Base-by-base conservation (phyloP, 2,797 vertebrate genomes). In the Mionectes olivaceus region DNA sequence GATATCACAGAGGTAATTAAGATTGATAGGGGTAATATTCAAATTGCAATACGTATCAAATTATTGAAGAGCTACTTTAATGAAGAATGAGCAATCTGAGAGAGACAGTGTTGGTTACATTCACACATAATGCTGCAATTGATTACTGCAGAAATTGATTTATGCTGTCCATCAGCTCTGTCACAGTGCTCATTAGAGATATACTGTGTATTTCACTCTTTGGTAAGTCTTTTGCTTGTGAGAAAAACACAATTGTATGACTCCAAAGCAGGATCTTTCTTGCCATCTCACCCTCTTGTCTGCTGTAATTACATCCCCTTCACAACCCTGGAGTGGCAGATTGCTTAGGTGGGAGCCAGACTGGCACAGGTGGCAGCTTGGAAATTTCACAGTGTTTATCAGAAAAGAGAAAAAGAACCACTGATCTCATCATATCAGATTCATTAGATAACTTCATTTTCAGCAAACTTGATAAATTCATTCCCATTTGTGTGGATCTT, bases 301-400 rank as follows among this genome's bases (percentile, higher is more conserved):
- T 95, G 53, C 47, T 89, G 59, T 78, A 74, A 69, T 82, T 53
- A 33, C 22, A 8, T 83, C 17, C 33, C 9, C 71, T 83, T 65
- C 83, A 59, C 55, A 88, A 79, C 57, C 77, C 63, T 68, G 64
- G 82, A 52, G 15, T 44, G 32, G 46, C 70, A 96, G 73, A 86
- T 87, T 93, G 70, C 89, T 94, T 87, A 95, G 46, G 64, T 14
- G 22, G 57, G 61, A 96, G 49, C 59, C 86, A 96, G 79, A 37
- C 60, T 89, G 67, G 41, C 63, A 83, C 61, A 91, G 83, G 89
- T 92, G 90, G 70, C 44, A 88, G 57, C 61, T 89, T 93, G 69
- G 53, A 96, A 46, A 96, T 97, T 90, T 92, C 86, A 83, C 47
- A 84, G 67, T 75, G 46, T 87, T 96, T 78, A 94, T 85, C 81